Evolutionary conservation across 2,888 invertebrate species (phyloP).

Genomic region (Cephus pulcher): DNA sequence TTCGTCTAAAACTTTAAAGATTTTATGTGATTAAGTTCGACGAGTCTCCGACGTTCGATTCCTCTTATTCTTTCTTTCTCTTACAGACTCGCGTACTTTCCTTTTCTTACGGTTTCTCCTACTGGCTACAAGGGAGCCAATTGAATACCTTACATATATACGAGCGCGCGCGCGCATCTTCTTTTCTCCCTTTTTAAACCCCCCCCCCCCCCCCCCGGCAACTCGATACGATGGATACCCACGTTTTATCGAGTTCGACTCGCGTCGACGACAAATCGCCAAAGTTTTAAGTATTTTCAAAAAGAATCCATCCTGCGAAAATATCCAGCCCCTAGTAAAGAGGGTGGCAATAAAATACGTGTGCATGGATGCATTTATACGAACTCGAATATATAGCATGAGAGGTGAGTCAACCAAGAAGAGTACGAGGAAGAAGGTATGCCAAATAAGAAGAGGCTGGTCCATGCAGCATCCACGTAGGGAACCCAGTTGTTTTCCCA

Average conservation of each 20-base stretch:
- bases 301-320: constrained; percentile 51
- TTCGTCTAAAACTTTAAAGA: constrained; percentile 46
- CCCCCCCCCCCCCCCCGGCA: neutral
- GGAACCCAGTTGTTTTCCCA: constrained; percentile 46
- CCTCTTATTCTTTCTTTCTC: constrained; percentile 13
- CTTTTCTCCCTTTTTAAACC: constrained; percentile 16
- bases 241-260: constrained; percentile 43
- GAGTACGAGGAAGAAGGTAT: constrained; percentile 19
- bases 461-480: constrained; percentile 15
- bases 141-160: neutral
- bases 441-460: constrained; percentile 9
- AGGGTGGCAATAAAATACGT: constrained; percentile 54
- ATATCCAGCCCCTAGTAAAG: constrained; percentile 37
- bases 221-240: constrained; percentile 24
- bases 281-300: constrained; percentile 60
- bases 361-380: constrained; percentile 56
- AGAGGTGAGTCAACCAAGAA: constrained; percentile 25
- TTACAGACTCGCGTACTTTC: neutral
- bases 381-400: constrained; percentile 27
- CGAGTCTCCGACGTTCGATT: constrained; percentile 19
- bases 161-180: constrained; percentile 8
- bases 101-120: constrained; percentile 2
- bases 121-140: neutral
- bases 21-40: constrained; percentile 56
- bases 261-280: constrained; percentile 51